Evolutionary conservation across 2,888 invertebrate species (phyloP).

Genomic region (Parascotia fuliginaria): DNA sequence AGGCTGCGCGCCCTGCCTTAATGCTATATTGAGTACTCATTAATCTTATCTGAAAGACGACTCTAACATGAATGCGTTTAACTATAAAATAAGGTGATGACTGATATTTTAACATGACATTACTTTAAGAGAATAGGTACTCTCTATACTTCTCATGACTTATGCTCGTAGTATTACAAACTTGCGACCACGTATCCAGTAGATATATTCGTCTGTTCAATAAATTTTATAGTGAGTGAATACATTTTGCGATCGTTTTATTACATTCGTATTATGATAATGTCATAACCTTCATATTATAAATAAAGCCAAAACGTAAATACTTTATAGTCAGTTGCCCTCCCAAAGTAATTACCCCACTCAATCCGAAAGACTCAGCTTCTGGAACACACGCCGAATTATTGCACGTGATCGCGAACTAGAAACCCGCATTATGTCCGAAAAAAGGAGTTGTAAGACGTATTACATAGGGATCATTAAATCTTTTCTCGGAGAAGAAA

Average conservation of each 20-base stretch:
- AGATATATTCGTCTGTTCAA: conserved; percentile 37
- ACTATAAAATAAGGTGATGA: no score
- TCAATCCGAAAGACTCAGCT: conserved; percentile 50
- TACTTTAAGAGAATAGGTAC: not conserved
- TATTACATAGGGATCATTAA: conserved; percentile 52
- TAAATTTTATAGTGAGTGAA: conserved; percentile 61
- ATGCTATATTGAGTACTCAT: conserved; percentile 53
- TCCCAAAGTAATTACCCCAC: conserved; percentile 39
- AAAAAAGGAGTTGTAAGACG: conserved; percentile 44
- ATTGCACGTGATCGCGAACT: conserved; percentile 48
- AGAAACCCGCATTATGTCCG: conserved; percentile 42
- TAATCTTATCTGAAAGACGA: conserved; percentile 54
- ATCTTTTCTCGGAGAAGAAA: conserved; percentile 47
- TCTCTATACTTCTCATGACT: no score
- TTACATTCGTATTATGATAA: conserved; percentile 67
- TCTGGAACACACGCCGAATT: conserved; percentile 47
- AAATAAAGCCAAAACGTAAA: conserved; percentile 65
- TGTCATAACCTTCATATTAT: conserved; percentile 62
- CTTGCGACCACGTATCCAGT: conserved; percentile 17
- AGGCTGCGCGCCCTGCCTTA: conserved; percentile 51
- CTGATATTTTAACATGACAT: not conserved
- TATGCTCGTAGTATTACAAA: conserved; percentile 13
- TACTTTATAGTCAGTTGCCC: conserved; percentile 57
- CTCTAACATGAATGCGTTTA: no score
- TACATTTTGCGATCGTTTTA: conserved; percentile 61